Base-by-base conservation (phyloP, 2,797 vertebrate species). In the Leptatherina wallacei region DNA sequence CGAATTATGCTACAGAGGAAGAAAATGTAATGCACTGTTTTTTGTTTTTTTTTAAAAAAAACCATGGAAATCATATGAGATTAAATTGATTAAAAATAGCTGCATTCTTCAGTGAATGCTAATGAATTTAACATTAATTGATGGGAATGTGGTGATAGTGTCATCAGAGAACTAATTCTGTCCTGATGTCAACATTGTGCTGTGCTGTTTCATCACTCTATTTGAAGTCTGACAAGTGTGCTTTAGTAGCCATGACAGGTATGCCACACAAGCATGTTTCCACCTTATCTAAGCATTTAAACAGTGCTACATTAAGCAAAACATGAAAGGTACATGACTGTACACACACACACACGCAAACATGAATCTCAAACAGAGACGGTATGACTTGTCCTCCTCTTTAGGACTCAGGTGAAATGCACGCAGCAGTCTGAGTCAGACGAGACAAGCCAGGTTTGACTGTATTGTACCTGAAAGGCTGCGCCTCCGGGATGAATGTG, bases 381-480 rank as follows among this genome's bases (percentile, higher is more conserved):
- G 0, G 6, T 32, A 59, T 12, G 65, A 55, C 27, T 70, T 56
- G 38, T 75, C 61, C 40, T 71, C 29, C 55, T 71, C 32, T 24
- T 38, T n/a, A 57, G n/a, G 69, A 78, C 57, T 30, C 44, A 51
- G 57, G 62, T 83, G 61, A 80, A 68, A 32, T 30, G 44, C 10
- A 9, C 11, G n/a, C 44, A 69, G 52, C 1, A 22, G 67, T 74
- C 58, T 65, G 82, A 82, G 73, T 80, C 65, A 81, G 68, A 71
- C 49, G 62, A 32, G 65, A 55, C 27, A 42, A 64, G 61, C 62
- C 67, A 59, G 47, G 18, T 63, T 77, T 72, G 81, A 85, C 29
- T 65, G 75, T 35, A 82, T 80, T 12, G 75, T 95, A 99, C 98
- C 98, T 96, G 98, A 96, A 84, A 99, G 96, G 90, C 97, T 99